Base-by-base conservation (phyloP, 2,888 invertebrate species). In the Orchesella flavescens region DNA sequence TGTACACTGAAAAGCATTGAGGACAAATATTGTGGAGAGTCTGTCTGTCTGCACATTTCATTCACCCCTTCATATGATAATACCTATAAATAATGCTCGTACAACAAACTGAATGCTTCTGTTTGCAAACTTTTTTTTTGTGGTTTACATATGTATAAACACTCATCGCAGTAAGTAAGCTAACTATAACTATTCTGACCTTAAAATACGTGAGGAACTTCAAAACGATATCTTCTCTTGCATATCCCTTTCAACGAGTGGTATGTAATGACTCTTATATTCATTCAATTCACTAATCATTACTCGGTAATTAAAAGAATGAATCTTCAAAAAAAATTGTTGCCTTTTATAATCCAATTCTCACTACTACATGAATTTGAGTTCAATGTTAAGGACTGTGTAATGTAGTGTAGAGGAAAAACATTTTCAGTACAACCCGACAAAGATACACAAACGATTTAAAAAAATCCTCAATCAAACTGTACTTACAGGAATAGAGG, bases 1-100 rank as follows among this genome's bases (percentile, higher is more conserved):
- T 83, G 76, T 83, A 83, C 82, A 83, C 82, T 83, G 72, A 83
- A 83, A 76, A 83, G 82, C 82, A 83, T 83, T 63, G 76, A 83
- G 82, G 82, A 83, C 82, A 83, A 80, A 79, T 73, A 46, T 74
- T 63, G 7, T 21, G 59, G 61, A 71, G 59, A 66, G 79, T 46
- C 73, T 55, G 72, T 63, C 72, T 71, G 43, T 19, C 43, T 63
- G 5, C 17, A 57, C 57, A 10, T 57, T 57, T n/a, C 17, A 49
- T 49, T 49, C 44, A 13, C 12, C 23, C 17, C 10, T 24, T 61
- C 1, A 55, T 55, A 55, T 55, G n/a, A 17, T 55, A n/a, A 34
- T 24, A 21, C n/a, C 19, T 10, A 19, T 7, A 21, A 66, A 5
- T 4, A 34, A 34, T 34, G 34, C 34, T 7, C 34, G 7, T 34